Evolutionary conservation across 2,797 vertebrate genomes (phyloP).

Genomic region (Ctenopoma kingsleyae): DNA sequence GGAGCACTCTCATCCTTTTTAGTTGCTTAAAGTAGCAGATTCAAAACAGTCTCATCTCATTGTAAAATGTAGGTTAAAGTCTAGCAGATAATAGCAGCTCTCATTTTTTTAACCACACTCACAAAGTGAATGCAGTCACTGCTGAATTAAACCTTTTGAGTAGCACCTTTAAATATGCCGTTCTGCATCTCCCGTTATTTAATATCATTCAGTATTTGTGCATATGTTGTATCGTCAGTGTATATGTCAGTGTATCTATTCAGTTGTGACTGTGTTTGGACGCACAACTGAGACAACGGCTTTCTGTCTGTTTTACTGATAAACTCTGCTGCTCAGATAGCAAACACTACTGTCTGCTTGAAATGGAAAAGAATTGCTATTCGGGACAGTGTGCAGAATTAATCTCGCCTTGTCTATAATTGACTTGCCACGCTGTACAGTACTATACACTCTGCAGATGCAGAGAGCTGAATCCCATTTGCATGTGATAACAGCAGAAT

Average conservation of each 20-base stretch:
- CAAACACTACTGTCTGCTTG: conserved; percentile 8
- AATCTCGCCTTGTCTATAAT: conserved; percentile 59
- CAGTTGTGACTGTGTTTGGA: conserved; percentile 10
- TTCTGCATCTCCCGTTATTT: not conserved
- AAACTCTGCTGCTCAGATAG: conserved; percentile 41
- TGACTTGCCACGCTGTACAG: conserved; percentile 48
- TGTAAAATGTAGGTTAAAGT: not conserved
- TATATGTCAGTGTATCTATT: conserved; percentile 22
- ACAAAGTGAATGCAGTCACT: not conserved
- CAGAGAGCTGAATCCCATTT: conserved; percentile 45
- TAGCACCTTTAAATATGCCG: not conserved
- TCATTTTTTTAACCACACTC: conserved; percentile 5
- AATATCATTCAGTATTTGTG: conserved; percentile 8
- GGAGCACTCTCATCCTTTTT: not conserved
- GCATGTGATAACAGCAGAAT: conserved; percentile 50
- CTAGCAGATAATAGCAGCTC: not conserved
- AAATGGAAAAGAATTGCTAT: conserved; percentile 42
- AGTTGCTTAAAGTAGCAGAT: not conserved
- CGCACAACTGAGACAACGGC: conserved; percentile 19
- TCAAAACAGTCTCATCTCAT: not conserved
- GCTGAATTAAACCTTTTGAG: not conserved
- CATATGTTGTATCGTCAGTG: not conserved
- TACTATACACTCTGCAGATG: conserved; percentile 24
- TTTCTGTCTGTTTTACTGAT: conserved; percentile 29
- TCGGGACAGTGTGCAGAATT: conserved; percentile 50